Evolutionary conservation across 2,113 vertebrate genomes (phyloP), one percentile per base, ranked within the genome.

Genomic region (Charadrius vociferus): DNA sequence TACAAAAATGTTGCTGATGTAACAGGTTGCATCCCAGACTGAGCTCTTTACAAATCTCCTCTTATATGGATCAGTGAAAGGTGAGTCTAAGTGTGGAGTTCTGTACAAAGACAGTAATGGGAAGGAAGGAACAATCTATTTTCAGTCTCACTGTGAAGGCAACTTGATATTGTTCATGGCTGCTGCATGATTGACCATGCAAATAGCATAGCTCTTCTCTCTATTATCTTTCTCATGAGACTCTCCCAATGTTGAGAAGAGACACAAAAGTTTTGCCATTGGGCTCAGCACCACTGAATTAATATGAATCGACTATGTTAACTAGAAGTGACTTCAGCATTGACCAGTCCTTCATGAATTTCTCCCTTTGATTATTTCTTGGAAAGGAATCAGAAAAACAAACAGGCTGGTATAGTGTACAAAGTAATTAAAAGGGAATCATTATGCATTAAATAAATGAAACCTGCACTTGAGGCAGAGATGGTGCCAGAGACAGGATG

Each of bases 311-410:
- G 45, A 66, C 12, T 41, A 85, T 56, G 93, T 59, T 81, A 41
- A 55, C 37, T 89, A 82, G 70, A 79, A 81, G 19, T 85, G 26
- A 88, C 39, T 91, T 91, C 58, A 65, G 3, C 49, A 75, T 91
- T 91, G 93, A 85, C 78, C 85, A 77, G 49, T 65, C 66, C 70
- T 89, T 91, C 87, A 70, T 92, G 3, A 82, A 86, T 94, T 90
- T 83, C 65, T 85, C 39, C 8, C 58, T 96, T 82, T 58, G 81
- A 95, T 82, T 88, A 90, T 32, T 92, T 88, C 36, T 73, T 90
- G 39, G 74, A 88, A 82, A 65, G 24, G 9, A 91, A 61, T 2
- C 22, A 85, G 34, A 9, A 65, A 82, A 90, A 77, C 32, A 88
- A 92, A 66, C 29, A 78, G 1, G 5, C 30, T 52, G 2, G 1